Conservation (phyloP, 2,797 vertebrate species). For the Thalassophryne amazonica region DNA sequence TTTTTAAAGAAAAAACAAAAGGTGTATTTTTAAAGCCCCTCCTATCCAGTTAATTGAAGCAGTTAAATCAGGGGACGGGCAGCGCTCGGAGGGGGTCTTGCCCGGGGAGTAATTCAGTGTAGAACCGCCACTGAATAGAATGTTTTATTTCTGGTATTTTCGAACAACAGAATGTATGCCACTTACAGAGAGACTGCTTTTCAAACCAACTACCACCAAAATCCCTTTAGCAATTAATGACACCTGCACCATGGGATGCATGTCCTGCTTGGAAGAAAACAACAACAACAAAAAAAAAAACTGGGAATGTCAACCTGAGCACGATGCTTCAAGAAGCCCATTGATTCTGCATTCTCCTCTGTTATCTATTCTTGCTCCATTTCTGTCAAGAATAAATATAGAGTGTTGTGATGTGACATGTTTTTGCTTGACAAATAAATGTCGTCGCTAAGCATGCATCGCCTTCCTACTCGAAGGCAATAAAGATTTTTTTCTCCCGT, state of each 20-base stretch:
- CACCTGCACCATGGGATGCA: slow-evolving; percentile 7
- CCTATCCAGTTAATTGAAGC: too few relatives aligned
- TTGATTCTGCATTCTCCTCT: slow-evolving; percentile 11
- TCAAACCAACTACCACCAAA: not conserved
- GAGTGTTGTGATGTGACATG: slow-evolving; percentile 26
- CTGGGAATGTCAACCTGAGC: slow-evolving; percentile 46
- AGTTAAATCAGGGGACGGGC: too few relatives aligned
- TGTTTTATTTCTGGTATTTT: not conserved
- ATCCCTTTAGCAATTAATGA: slow-evolving; percentile 21
- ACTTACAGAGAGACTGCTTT: not conserved
- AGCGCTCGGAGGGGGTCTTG: too few relatives aligned
- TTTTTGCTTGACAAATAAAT: slow-evolving; percentile 34
- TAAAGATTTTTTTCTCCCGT: slow-evolving; percentile 13
- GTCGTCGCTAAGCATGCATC: slow-evolving; percentile 32
- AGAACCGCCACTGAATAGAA: too few relatives aligned
- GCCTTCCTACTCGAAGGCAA: slow-evolving; percentile 7
- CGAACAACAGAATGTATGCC: not conserved
- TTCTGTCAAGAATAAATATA: slow-evolving; percentile 69
- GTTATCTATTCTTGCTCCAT: slow-evolving; percentile 46
- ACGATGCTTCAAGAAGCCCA: slow-evolving; percentile 17
- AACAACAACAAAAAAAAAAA: slow-evolving; percentile 32
- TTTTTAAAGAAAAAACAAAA: too few relatives aligned
- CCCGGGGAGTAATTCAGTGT: too few relatives aligned
- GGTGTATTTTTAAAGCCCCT: too few relatives aligned
- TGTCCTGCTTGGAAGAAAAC: slow-evolving; percentile 6